Conservation (phyloP, 2,113 vertebrate genomes). For the Oreochromis tanganicae region DNA sequence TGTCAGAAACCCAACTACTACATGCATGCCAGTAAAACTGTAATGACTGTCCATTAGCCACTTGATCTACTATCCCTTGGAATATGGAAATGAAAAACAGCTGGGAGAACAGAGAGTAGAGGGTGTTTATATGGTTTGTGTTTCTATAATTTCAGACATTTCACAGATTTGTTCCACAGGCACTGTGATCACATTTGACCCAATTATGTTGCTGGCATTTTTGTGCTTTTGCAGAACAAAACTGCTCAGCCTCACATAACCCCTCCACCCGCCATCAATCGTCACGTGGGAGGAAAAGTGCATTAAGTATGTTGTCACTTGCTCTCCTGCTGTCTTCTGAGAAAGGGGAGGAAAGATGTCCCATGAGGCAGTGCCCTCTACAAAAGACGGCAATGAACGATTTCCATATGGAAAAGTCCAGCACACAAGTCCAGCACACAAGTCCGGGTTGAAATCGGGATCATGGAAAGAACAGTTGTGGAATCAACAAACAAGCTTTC, state of each 20-base stretch:
- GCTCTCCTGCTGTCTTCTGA: not conserved
- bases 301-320: not conserved
- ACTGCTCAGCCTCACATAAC: not conserved
- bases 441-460: not conserved
- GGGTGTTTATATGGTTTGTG: not conserved
- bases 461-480: not conserved
- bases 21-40: not conserved
- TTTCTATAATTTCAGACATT: not conserved
- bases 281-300: not conserved
- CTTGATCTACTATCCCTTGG: not conserved
- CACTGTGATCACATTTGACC: not conserved
- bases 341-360: not conserved
- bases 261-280: not conserved
- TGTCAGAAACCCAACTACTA: not conserved
- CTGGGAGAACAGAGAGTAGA: not conserved
- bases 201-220: not conserved
- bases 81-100: not conserved
- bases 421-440: not conserved
- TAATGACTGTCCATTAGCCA: not conserved
- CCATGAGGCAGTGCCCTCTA: not conserved
- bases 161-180: not conserved
- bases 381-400: not conserved
- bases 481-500: not conserved
- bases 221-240: not conserved
- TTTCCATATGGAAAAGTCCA: not conserved